Percentiles rank a stretch among this genome's conserved stretches.
These are phyloP conservation scores for Babylonia areolata DNA, from an alignment of 1,140 invertebrate genomes.

Conservation along the genomic window DNA sequence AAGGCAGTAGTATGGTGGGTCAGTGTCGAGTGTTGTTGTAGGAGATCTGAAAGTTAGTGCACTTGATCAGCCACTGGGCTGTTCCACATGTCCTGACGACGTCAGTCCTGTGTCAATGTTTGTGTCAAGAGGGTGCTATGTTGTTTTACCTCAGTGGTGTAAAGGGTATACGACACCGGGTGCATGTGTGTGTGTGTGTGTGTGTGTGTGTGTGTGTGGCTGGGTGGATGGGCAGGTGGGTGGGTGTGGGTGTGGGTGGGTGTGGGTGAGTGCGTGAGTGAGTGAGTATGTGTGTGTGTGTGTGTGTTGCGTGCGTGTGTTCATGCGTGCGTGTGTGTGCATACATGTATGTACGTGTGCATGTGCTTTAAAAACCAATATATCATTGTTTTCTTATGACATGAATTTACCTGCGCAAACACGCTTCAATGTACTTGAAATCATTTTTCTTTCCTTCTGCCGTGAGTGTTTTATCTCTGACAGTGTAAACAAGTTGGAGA, in stretches of 20 bases:
- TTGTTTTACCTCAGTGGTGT: neutral
- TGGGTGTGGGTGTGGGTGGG: conserved; percentile 4
- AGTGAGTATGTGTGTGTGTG: neutral
- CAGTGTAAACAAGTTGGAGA: no score
- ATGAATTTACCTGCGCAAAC: neutral
- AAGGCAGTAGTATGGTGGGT: neutral
- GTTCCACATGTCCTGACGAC: neutral
- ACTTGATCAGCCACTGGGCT: neutral
- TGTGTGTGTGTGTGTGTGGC: conserved; percentile 21
- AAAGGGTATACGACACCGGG: neutral
- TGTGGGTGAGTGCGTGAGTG: neutral
- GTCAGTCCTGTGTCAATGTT: no score
- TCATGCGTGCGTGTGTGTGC: neutral
- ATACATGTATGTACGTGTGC: neutral
- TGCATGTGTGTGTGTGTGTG: conserved; percentile 9
- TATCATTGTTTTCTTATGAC: neutral
- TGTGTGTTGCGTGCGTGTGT: neutral
- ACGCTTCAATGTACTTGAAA: no score
- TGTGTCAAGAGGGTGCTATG: neutral
- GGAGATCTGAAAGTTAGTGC: neutral
- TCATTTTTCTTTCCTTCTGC: no score
- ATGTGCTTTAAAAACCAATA: neutral
- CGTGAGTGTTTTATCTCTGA: no score
- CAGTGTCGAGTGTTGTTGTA: neutral
- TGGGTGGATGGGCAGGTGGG: neutral